Conservation (phyloP, 2,888 invertebrate species). For the Drosophila fulvimacula region DNA sequence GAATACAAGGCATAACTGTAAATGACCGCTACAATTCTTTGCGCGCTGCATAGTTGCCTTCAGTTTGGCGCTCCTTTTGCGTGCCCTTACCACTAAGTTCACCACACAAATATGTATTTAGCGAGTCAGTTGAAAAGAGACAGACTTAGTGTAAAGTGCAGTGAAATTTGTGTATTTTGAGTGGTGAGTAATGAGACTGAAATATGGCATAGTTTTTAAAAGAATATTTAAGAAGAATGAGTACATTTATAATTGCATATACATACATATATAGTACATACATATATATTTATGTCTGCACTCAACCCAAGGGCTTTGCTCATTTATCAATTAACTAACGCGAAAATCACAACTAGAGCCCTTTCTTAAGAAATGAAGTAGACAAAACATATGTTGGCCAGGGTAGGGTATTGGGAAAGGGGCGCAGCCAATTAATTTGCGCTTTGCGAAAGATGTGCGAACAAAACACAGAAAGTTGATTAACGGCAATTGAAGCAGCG, state of each 20-base stretch:
- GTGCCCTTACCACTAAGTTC: no score
- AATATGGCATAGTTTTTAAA: neutral
- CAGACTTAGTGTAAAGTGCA: neutral
- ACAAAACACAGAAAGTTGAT: conserved; percentile 68
- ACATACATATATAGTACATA: neutral
- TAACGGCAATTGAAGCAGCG: conserved; percentile 48
- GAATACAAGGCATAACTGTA: neutral
- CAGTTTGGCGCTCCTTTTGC: conserved; percentile 1
- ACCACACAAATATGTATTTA: neutral
- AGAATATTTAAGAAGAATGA: neutral
- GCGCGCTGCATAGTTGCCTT: neutral
- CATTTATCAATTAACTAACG: conserved; percentile 70
- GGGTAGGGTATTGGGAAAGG: conserved; percentile 10
- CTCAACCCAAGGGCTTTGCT: conserved; percentile 12
- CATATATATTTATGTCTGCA: neutral
- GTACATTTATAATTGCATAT: neutral
- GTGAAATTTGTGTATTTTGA: neutral
- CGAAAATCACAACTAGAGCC: conserved; percentile 46
- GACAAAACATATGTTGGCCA: conserved; percentile 8
- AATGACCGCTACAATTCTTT: conserved; percentile 4
- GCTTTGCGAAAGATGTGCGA: conserved; percentile 58
- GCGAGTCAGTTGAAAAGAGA: neutral
- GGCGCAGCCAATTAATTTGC: conserved; percentile 68
- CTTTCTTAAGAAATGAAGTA: conserved; percentile 23
- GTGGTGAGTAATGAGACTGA: neutral